Evolutionary conservation across 37 sponge, comb jelly and placozoan genomes (phyloP).

Genomic region (Diacarnus erythraeanus): DNA sequence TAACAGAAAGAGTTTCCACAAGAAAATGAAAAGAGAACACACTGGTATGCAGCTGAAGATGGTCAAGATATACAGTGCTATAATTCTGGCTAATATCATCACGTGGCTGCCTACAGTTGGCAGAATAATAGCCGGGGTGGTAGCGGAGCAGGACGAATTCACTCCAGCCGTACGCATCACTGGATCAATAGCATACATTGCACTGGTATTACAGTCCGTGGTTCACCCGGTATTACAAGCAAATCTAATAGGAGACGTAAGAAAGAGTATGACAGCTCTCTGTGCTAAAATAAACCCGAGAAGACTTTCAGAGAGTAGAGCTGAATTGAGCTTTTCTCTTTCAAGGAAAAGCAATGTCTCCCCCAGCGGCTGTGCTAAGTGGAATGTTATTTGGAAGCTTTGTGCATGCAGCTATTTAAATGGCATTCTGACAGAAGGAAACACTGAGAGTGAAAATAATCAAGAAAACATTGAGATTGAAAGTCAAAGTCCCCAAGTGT

Average conservation of each 20-base stretch:
- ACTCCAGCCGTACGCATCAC: background rate
- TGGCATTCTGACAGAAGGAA: too few species aligned
- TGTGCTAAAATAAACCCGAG: too few species aligned
- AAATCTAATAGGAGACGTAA: background rate
- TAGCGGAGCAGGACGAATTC: background rate
- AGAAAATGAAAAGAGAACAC: background rate
- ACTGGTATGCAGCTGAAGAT: background rate
- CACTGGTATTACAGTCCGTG: background rate
- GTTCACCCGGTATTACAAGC: background rate
- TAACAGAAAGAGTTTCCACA: background rate
- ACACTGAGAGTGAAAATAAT: too few species aligned
- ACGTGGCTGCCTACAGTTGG: background rate
- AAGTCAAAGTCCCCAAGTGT: too few species aligned
- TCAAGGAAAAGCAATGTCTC: too few species aligned
- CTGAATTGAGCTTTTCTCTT: too few species aligned
- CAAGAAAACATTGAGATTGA: too few species aligned
- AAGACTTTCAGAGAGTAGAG: too few species aligned
- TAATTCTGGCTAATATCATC: background rate
- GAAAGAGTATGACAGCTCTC: too few species aligned
- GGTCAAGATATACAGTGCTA: background rate
- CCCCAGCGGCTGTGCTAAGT: too few species aligned
- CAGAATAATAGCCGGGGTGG: background rate
- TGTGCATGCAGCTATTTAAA: too few species aligned
- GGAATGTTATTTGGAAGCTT: too few species aligned
- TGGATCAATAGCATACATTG: background rate